Conservation (phyloP, 2,797 vertebrate genomes). For the Microchirus variegatus region DNA sequence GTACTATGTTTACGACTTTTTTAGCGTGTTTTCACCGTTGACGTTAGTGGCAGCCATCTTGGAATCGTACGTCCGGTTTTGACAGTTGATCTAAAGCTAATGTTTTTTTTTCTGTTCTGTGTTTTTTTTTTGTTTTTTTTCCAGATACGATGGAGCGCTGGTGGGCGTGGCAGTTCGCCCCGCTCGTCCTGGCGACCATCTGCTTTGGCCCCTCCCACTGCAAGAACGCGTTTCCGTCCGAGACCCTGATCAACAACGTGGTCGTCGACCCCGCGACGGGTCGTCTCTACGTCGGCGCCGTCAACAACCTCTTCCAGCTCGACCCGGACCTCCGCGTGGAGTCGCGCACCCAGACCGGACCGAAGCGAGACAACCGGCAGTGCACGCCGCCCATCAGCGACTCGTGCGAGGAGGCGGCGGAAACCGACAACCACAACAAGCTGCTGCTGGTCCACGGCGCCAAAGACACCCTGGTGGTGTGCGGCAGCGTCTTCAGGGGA, state of each 20-base stretch:
- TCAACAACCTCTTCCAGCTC: slow-evolving; percentile 90
- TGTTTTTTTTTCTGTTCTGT: too few species aligned
- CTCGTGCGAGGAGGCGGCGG: slow-evolving; percentile 78
- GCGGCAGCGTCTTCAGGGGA: slow-evolving; percentile 93
- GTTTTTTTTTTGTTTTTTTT: not conserved
- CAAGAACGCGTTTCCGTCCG: slow-evolving; percentile 56
- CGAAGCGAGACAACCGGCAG: slow-evolving; percentile 82
- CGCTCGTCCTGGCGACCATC: slow-evolving; percentile 48
- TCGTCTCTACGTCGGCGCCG: slow-evolving; percentile 89
- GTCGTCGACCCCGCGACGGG: slow-evolving; percentile 77
- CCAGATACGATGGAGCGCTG: slow-evolving; percentile 71
- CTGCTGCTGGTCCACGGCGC: slow-evolving; percentile 86
- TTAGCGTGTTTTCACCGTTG: too few species aligned
- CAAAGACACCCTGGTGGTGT: slow-evolving; percentile 82
- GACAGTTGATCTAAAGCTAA: too few species aligned
- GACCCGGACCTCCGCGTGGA: slow-evolving; percentile 71
- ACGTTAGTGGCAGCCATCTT: too few species aligned
- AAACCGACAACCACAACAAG: slow-evolving; percentile 90
- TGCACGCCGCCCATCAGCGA: slow-evolving; percentile 91
- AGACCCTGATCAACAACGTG: slow-evolving; percentile 77
- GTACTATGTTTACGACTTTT: too few species aligned
- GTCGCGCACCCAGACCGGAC: slow-evolving; percentile 80
- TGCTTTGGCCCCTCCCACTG: slow-evolving; percentile 35
- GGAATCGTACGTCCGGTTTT: too few species aligned
- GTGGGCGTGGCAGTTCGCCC: slow-evolving; percentile 55